These are phyloP conservation scores for Papilio polyxenes DNA, from an alignment of 1,140 invertebrate genomes.

Conservation along the genomic window DNA sequence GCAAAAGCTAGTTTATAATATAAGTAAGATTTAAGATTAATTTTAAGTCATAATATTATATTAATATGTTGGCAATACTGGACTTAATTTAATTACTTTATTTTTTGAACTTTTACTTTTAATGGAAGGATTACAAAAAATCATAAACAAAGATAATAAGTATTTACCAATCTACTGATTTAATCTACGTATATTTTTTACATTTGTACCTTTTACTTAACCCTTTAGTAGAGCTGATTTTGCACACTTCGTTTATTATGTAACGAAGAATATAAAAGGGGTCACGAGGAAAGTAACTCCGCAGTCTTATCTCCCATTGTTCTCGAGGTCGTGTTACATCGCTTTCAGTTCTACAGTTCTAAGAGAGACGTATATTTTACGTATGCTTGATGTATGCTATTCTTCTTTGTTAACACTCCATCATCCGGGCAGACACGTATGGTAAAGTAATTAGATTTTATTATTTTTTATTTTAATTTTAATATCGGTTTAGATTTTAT, in stretches of 20 bases:
- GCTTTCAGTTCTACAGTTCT: constrained; percentile 30
- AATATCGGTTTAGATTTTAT: too few species aligned
- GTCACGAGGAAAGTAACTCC: constrained; percentile 37
- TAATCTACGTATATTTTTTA: not conserved
- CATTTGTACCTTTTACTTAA: not conserved
- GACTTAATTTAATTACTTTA: too few species aligned
- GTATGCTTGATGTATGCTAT: not conserved
- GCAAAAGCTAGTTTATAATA: too few species aligned
- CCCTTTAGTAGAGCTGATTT: not conserved
- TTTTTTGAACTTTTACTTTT: too few species aligned
- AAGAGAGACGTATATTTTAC: constrained; percentile 31
- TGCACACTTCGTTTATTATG: constrained; percentile 14
- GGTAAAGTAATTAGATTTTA: too few species aligned
- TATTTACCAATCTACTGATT: not conserved
- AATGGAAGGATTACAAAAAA: too few species aligned
- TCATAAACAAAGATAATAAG: too few species aligned
- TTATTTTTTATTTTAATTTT: too few species aligned
- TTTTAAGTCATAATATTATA: too few species aligned
- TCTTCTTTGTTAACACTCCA: constrained; percentile 9
- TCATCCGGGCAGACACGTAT: not conserved
- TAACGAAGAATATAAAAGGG: constrained; percentile 16
- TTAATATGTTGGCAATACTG: too few species aligned
- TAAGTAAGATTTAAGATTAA: too few species aligned
- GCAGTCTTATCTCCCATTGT: constrained; percentile 36
- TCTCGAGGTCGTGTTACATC: constrained; percentile 37